Evolutionary conservation across 2,888 invertebrate genomes (phyloP).

Genomic region (Xestia c-nigrum): DNA sequence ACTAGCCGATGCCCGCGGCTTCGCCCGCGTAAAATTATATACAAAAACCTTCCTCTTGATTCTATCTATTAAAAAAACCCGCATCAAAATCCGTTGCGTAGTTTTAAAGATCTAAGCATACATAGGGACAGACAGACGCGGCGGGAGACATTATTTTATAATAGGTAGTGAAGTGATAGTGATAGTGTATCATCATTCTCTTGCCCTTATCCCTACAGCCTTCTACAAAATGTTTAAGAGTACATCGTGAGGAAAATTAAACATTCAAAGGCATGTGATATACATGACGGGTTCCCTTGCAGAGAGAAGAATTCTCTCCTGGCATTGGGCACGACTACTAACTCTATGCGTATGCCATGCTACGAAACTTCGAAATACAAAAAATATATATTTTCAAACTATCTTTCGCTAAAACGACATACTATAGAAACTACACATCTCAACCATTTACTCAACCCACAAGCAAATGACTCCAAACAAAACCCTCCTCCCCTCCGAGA

Average conservation of each 20-base stretch:
- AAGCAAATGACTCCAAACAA: slow-evolving; percentile 10
- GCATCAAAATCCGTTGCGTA: no score
- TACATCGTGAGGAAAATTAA: neutral
- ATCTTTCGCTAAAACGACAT: neutral
- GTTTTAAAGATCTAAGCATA: no score
- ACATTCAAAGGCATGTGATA: neutral
- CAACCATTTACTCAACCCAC: neutral
- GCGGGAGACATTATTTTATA: no score
- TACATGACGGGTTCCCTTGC: neutral
- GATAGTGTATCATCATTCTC: no score
- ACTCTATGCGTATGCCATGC: neutral
- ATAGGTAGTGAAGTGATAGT: no score
- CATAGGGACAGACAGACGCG: no score
- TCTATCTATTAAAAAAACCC: no score
- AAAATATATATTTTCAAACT: neutral
- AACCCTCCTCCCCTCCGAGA: neutral
- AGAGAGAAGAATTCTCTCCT: neutral
- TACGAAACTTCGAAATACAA: neutral
- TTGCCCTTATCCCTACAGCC: no score
- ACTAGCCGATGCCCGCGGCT: no score
- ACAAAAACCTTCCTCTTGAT: no score
- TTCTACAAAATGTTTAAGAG: neutral
- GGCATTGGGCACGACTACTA: neutral
- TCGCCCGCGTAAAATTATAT: no score
- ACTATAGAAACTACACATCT: slow-evolving; percentile 3